Base-by-base conservation (phyloP, 2,113 vertebrate genomes). In the Platycercus adscitus region DNA sequence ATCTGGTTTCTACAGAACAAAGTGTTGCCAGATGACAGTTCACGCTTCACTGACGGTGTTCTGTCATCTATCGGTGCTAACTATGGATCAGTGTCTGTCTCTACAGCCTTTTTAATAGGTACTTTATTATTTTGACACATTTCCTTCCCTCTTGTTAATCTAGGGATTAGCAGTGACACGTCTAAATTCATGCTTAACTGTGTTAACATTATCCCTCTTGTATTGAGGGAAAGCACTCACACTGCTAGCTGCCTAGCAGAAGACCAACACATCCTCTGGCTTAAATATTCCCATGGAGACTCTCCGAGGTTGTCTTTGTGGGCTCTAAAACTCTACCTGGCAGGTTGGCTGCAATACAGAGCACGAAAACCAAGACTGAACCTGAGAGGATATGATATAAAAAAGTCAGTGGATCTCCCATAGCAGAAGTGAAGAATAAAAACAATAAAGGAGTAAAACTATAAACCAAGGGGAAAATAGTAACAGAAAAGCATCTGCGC, bases 81-180 rank as follows among this genome's bases (percentile, higher is more conserved):
- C 83, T 88, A 23, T 77, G 86, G 69, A 91, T 91, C 53, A 86
- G 58, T 83, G 83, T 91, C 93, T 95, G 63, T 63, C 83, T 94
- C 81, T 56, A 86, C 86, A 95, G 64, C 75, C 43, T 60, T 83
- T 96, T 86, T 81, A 92, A 77, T 83, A 95, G 64, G 44, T 65
- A 73, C 75, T 96, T 95, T 86, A 83, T 91, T 94, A 75, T 92
- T 95, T 89, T 88, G 80, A 93, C 83, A 96, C 72, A 81, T 90
- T 96, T 88, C 31, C 64, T 96, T 93, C 68, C 53, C 73, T 83
- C 68, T 83, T 91, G 58, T 88, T 92, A 94, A 91, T 78, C 77
- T 86, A 91, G 83, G 86, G 89, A 91, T 96, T 92, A 94, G 77
- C 86, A 86, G 28, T 70, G 72, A 91, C 64, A 53, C 26, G 17